Evolutionary conservation across 2,797 vertebrate species (phyloP).

Genomic region (Phyllotis vaccarum): DNA sequence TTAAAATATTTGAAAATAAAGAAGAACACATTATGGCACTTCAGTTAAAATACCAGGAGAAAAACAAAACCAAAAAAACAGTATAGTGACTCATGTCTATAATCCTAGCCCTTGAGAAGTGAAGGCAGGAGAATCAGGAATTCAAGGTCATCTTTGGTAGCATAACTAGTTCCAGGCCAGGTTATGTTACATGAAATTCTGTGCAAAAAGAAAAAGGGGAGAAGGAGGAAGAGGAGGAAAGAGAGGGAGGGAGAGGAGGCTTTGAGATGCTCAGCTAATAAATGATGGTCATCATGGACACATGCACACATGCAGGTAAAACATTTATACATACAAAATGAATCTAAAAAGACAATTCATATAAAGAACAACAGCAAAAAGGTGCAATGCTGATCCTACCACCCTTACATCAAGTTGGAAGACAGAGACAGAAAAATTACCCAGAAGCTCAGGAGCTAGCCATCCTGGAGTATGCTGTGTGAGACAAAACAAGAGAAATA

Average conservation of each 20-base stretch:
- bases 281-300: not conserved
- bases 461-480: not conserved
- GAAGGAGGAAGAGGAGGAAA: not conserved
- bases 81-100: not conserved
- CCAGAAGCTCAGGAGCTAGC: not conserved
- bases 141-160: not conserved
- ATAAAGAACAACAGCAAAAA: not conserved
- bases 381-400: not conserved
- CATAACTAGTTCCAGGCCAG: not conserved
- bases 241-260: no score
- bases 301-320: not conserved
- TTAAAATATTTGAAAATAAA: not conserved
- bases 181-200: not conserved
- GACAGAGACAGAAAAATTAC: not conserved
- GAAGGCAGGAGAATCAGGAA: not conserved
- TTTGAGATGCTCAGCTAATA: not conserved
- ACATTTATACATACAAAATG: not conserved
- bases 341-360: not conserved
- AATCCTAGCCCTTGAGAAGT: not conserved
- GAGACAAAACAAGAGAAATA: not conserved
- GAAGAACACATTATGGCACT: not conserved
- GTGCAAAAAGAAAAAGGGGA: not conserved
- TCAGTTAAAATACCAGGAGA: not conserved
- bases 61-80: no score
- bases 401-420: not conserved